Evolutionary conservation across 2,888 invertebrate genomes (phyloP), one percentile per base, ranked within the genome.

Genomic region (Carcina quercana): DNA sequence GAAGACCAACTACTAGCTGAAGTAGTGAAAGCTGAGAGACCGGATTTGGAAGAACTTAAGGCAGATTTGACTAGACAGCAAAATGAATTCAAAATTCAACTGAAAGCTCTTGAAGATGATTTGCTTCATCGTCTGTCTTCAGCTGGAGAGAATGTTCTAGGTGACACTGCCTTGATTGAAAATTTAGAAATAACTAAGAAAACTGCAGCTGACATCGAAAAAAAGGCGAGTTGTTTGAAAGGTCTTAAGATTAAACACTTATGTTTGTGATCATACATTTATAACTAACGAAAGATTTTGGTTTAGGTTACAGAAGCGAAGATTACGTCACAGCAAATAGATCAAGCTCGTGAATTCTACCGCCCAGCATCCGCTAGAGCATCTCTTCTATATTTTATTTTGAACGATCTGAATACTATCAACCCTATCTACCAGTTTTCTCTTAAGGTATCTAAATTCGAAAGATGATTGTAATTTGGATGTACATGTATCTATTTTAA

Each of bases 371-470:
- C 97, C 1, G 94, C 96, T 0, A 86, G 97, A 58, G 97, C 97
- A 0, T 97, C 97, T 32, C 85, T 98, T 3, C 84, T 98, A 0
- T 98, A 98, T 72, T 98, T 98, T 59, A 97, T 98, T 47, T 80
- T 98, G 22, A 97, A 97, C 60, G 97, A 98, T 50, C 85, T 98
- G 37, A 95, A 96, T 72, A 96, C 95, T 17, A 97, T 98, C 40
- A 97, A 97, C 78, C 96, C 96, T 1, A 97, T 98, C 53, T 98
- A 98, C 70, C 97, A 97, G 68, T 98, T 98, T 76, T 97, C 97
- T 8, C 82, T 98, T 38, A 97, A 98, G 88, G 95, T 92, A n/a
- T n/a, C n/a, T n/a, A n/a, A n/a, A n/a, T n/a, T n/a, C n/a, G n/a
- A n/a, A n/a, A n/a, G n/a, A n/a, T n/a, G n/a, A n/a, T n/a, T n/a